These are phyloP conservation scores for Campaea margaritaria DNA, from an alignment of 2,888 invertebrate genomes.

Conservation along the genomic window DNA sequence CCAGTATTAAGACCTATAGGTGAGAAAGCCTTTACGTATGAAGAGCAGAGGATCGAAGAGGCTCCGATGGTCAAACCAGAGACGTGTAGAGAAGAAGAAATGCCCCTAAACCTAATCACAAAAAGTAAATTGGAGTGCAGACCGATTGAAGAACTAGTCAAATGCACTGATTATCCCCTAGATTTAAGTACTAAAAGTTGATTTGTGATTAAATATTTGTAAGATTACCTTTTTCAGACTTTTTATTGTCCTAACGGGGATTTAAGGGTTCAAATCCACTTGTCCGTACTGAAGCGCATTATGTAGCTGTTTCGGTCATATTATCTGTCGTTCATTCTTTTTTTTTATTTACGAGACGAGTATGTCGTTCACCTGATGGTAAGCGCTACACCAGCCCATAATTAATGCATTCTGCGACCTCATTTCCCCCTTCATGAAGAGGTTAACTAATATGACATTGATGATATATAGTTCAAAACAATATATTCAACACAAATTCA, in stretches of 20 bases:
- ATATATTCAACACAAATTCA: background rate
- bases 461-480: background rate
- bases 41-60: slow-evolving; percentile 56
- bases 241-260: background rate
- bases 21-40: slow-evolving; percentile 67
- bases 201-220: slow-evolving; percentile 51
- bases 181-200: slow-evolving; percentile 86
- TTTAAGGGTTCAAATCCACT: background rate
- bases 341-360: too few relatives aligned
- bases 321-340: too few relatives aligned
- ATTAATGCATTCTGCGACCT: too few relatives aligned
- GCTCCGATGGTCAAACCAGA: slow-evolving; percentile 48
- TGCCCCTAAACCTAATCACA: slow-evolving; percentile 75
- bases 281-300: too few relatives aligned
- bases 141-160: slow-evolving; percentile 72
- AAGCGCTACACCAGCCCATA: too few relatives aligned
- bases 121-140: slow-evolving; percentile 69
- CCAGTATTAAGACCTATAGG: slow-evolving; percentile 62
- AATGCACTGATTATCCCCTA: slow-evolving; percentile 83
- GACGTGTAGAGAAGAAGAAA: slow-evolving; percentile 56
- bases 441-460: background rate
- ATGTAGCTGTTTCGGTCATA: too few relatives aligned
- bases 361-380: too few relatives aligned
- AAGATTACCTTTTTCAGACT: background rate
- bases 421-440: too few relatives aligned